A percentile compares a stretch with the other conserved stretches of the same genome.
These are phyloP conservation scores for Lophius piscatorius DNA, from an alignment of 2,113 vertebrate species.

Conservation along the genomic window DNA sequence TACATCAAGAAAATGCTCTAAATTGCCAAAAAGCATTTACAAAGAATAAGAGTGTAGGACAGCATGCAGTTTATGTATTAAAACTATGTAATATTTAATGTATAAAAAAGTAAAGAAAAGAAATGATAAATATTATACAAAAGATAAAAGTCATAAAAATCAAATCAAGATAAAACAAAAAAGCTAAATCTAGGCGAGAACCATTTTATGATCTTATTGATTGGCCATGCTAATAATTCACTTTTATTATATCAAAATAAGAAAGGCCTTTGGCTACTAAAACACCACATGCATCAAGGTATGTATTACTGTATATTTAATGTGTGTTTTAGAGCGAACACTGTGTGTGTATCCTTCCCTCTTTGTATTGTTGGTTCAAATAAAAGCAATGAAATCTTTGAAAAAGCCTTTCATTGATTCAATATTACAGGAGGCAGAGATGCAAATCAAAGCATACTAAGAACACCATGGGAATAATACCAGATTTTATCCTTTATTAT, in stretches of 20 bases:
- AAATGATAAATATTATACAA: too few relatives aligned
- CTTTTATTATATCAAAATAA: too few relatives aligned
- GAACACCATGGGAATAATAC: slow-evolving; percentile 51
- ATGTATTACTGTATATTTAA: background rate
- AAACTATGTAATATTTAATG: too few relatives aligned
- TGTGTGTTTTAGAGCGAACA: slow-evolving; percentile 1
- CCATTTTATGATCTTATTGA: background rate
- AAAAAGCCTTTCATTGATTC: slow-evolving; percentile 24
- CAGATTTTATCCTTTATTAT: slow-evolving; percentile 51
- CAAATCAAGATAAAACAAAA: background rate
- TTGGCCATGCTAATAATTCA: background rate
- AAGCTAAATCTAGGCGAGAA: background rate
- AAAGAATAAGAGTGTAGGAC: too few relatives aligned
- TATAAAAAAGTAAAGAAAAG: too few relatives aligned
- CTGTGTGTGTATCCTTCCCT: background rate
- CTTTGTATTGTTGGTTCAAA: slow-evolving; percentile 2
- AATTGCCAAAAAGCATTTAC: too few relatives aligned
- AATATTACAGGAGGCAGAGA: slow-evolving; percentile 15
- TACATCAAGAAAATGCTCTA: too few relatives aligned
- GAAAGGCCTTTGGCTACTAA: background rate
- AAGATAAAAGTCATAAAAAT: too few relatives aligned
- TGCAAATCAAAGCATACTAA: slow-evolving; percentile 60
- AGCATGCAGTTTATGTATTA: too few relatives aligned
- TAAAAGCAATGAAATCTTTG: slow-evolving; percentile 24
- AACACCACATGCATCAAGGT: too few relatives aligned